A percentile compares a stretch with the other conserved stretches of the same genome.
phyloP scores from a whole-genome alignment of 2,113 vertebrate species.

The Eptatretus burgeri region DNA sequence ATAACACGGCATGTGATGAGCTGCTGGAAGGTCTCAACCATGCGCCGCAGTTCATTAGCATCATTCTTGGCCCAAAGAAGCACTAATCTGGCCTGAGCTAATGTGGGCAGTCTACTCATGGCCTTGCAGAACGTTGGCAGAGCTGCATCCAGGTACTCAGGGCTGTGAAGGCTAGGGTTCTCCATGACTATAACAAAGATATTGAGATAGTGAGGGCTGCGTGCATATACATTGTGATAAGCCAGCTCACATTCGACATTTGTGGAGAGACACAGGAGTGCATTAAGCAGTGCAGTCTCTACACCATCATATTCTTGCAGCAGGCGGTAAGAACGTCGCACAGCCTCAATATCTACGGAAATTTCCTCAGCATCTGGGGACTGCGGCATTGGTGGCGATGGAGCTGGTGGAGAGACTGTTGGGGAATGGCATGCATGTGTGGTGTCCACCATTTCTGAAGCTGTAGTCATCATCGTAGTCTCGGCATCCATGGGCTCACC shows the following conservation, averaged over 20 bases:
- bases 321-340: constrained; percentile 54
- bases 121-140: constrained; percentile 84
- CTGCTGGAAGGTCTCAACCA: constrained; percentile 96
- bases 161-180: constrained; percentile 84
- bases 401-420: too few species aligned
- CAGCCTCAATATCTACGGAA: constrained; percentile 48
- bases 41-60: constrained; percentile 42
- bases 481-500: too few species aligned
- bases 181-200: constrained; percentile 88
- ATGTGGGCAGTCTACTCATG: constrained; percentile 71
- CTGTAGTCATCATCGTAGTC: too few species aligned
- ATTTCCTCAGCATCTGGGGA: constrained; percentile 28
- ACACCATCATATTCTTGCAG: constrained; percentile 56
- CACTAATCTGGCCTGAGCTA: constrained; percentile 45
- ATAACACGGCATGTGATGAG: constrained; percentile 90
- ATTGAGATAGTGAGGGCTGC: constrained; percentile 76
- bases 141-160: constrained; percentile 80
- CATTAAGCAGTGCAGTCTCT: constrained; percentile 71
- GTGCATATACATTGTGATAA: constrained; percentile 68
- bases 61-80: constrained; percentile 54
- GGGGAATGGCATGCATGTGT: too few species aligned
- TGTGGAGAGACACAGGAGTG: constrained; percentile 65
- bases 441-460: too few species aligned
- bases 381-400: too few species aligned
- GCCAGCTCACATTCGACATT: constrained; percentile 88